These are phyloP conservation scores for Drepanosiphum platanoidis DNA, from an alignment of 2,888 invertebrate genomes.

Conservation along the genomic window DNA sequence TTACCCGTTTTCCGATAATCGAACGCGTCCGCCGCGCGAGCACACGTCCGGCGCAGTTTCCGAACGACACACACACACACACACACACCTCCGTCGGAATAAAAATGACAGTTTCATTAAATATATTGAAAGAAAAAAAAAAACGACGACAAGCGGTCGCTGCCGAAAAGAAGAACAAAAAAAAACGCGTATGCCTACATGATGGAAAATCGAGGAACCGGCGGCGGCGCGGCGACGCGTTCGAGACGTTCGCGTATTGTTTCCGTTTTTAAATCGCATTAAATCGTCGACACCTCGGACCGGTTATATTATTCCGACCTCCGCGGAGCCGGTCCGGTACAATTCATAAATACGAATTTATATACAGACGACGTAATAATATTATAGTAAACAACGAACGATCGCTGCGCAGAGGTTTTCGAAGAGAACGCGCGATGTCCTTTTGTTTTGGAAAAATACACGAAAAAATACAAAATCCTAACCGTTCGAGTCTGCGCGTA, in stretches of 20 bases:
- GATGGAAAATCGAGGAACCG: slow-evolving; percentile 1
- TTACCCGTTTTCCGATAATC: no score
- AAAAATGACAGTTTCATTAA: slow-evolving; percentile 58
- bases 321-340: neutral
- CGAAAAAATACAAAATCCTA: no score
- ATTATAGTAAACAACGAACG: no score
- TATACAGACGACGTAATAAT: no score
- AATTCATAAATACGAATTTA: no score
- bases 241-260: neutral
- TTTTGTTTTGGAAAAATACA: no score
- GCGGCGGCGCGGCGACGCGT: neutral
- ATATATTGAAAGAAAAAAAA: neutral
- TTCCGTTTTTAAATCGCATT: neutral
- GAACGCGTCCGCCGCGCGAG: neutral
- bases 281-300: neutral
- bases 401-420: no score
- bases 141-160: neutral
- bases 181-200: neutral
- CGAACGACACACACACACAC: slow-evolving; percentile 42
- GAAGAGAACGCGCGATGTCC: no score
- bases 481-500: no score
- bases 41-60: neutral
- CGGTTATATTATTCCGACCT: neutral
- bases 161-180: neutral
- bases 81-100: slow-evolving; percentile 50